These are phyloP conservation scores for Catocala fraxini DNA, from an alignment of 2,888 invertebrate species.

Conservation along the genomic window DNA sequence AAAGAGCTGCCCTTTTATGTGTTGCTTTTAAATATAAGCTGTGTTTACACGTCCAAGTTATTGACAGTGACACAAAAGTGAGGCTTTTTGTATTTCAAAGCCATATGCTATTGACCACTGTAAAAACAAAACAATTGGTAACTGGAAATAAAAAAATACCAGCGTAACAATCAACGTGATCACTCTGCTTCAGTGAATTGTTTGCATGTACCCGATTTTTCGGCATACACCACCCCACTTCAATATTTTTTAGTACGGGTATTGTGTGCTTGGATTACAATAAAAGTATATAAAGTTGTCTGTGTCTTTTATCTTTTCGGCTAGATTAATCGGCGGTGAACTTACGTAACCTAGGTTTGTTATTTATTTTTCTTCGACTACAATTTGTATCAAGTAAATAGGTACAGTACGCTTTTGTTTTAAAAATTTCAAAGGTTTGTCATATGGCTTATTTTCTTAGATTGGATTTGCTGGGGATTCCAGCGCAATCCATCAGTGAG, in stretches of 20 bases:
- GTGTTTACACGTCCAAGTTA: no score
- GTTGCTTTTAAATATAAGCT: no score
- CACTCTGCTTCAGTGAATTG: slow-evolving; percentile 5
- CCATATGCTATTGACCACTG: neutral
- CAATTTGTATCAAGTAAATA: neutral
- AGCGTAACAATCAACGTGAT: neutral
- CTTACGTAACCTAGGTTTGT: neutral
- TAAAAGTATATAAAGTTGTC: neutral
- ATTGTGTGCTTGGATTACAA: neutral
- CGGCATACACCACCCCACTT: neutral
- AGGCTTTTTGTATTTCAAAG: no score
- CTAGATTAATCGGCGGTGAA: neutral
- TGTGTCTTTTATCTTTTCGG: neutral
- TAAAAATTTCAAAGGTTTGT: neutral
- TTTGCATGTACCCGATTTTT: slow-evolving; percentile 5
- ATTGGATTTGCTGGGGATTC: no score
- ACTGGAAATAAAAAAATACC: neutral
- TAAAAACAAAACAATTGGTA: neutral
- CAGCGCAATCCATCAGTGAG: no score
- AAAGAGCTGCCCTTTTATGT: no score
- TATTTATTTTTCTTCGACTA: neutral
- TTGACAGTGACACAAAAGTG: no score
- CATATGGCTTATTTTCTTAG: neutral
- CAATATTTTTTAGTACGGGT: slow-evolving; percentile 3
- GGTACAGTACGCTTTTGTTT: neutral